A percentile compares a stretch with the other conserved stretches of the same genome.
These are phyloP conservation scores for Oppia nitens DNA, from an alignment of 1,140 invertebrate species.

Conservation along the genomic window DNA sequence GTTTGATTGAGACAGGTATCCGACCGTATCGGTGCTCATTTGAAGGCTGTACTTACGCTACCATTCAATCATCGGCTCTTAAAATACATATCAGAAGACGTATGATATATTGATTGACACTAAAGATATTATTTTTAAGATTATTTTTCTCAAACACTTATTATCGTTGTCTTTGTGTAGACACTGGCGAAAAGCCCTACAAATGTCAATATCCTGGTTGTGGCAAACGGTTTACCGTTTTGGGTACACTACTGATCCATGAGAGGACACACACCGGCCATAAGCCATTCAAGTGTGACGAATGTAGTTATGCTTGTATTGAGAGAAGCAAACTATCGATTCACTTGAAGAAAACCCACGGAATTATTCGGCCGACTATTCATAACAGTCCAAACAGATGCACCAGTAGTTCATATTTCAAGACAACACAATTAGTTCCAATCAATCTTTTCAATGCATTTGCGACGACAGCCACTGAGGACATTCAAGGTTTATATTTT, in stretches of 20 bases:
- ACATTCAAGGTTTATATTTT: not conserved
- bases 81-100: conserved; percentile 89
- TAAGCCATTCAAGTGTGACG: conserved; percentile 74
- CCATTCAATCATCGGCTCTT: conserved; percentile 29
- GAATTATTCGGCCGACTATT: not conserved
- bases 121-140: too few species aligned
- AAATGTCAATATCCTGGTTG: conserved; percentile 39
- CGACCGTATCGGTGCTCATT: not conserved
- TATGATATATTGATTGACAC: too few species aligned
- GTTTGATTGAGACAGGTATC: not conserved
- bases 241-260: conserved; percentile 33
- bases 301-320: conserved; percentile 4
- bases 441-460: not conserved
- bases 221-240: conserved; percentile 65
- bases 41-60: conserved; percentile 11
- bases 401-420: not conserved
- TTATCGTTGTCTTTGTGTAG: too few species aligned
- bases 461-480: not conserved
- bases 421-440: not conserved
- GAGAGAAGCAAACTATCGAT: conserved; percentile 4
- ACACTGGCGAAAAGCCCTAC: conserved; percentile 64
- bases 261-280: conserved; percentile 90
- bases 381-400: not conserved
- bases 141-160: too few species aligned
- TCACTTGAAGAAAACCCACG: conserved; percentile 4